Conservation (phyloP, 1,140 invertebrate species). For the Philaenus spumarius region DNA sequence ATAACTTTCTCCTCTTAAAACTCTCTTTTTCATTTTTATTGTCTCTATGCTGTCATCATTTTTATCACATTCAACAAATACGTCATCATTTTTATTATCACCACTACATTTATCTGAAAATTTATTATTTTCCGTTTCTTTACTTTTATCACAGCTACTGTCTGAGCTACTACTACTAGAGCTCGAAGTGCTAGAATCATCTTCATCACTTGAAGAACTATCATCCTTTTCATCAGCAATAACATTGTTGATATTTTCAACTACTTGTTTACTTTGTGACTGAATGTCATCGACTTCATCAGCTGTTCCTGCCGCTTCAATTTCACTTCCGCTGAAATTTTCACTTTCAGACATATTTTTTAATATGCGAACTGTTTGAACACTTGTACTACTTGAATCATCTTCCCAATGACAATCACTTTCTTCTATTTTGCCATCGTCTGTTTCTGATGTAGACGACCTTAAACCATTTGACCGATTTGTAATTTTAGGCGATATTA, state of each 20-base stretch:
- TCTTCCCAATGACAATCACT: constrained; percentile 30
- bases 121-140: constrained; percentile 11
- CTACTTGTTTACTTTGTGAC: too few relatives aligned
- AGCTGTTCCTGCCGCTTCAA: constrained; percentile 15
- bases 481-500: too few relatives aligned
- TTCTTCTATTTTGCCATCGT: constrained; percentile 24
- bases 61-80: constrained; percentile 3
- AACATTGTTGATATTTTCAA: too few relatives aligned
- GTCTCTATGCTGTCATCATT: constrained; percentile 4
- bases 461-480: neutral
- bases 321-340: constrained; percentile 19
- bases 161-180: constrained; percentile 28
- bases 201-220: constrained; percentile 14
- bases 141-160: constrained; percentile 11
- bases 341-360: constrained; percentile 12
- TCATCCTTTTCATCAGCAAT: neutral
- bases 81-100: constrained; percentile 18
- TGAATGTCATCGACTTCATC: constrained; percentile 10
- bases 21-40: constrained; percentile 9
- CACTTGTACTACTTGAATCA: constrained; percentile 33
- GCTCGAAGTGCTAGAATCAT: constrained; percentile 23
- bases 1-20: constrained; percentile 22
- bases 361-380: constrained; percentile 29
- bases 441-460: constrained; percentile 16
- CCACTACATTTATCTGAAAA: neutral